Evolutionary conservation across 1,140 invertebrate species (phyloP).

Genomic region (Tribolium madens): DNA sequence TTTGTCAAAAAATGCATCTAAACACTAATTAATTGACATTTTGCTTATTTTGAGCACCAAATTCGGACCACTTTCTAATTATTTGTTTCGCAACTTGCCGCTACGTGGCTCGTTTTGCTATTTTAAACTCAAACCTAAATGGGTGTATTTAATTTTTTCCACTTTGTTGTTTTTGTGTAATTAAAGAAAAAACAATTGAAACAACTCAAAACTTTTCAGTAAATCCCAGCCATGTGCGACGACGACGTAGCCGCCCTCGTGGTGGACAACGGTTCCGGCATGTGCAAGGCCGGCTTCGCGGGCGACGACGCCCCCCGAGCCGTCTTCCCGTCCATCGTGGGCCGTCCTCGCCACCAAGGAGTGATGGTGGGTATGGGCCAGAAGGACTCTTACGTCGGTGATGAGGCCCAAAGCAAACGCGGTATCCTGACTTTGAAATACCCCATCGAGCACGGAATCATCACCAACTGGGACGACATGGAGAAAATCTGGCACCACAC

Average conservation of each 20-base stretch:
- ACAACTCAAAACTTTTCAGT: too few species aligned
- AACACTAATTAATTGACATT: too few species aligned
- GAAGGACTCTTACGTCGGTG: constrained; percentile 87
- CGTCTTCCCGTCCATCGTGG: constrained; percentile 95
- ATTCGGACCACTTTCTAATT: too few species aligned
- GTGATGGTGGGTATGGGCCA: constrained; percentile 99
- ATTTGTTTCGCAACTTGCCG: too few species aligned
- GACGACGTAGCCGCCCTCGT: constrained; percentile 90
- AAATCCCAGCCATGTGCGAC: constrained; percentile 77
- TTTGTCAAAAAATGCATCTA: too few species aligned
- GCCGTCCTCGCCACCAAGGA: constrained; percentile 90
- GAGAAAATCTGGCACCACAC: constrained; percentile 97
- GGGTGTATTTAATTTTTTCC: too few species aligned
- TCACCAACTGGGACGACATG: constrained; percentile 98
- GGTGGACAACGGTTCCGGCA: constrained; percentile 94
- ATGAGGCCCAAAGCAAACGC: constrained; percentile 96
- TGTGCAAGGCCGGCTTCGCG: constrained; percentile 97
- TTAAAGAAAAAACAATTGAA: too few species aligned
- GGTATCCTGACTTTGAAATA: constrained; percentile 94
- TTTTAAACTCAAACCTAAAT: too few species aligned
- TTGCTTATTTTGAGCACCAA: too few species aligned
- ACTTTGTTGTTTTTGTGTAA: too few species aligned
- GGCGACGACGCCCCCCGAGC: constrained; percentile 95
- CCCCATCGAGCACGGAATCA: constrained; percentile 94
- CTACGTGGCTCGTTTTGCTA: too few species aligned